Percentiles rank a stretch among this genome's conserved stretches.
phyloP scores from a whole-genome alignment of 1,140 invertebrate species.

The Eulimnadia texana region DNA sequence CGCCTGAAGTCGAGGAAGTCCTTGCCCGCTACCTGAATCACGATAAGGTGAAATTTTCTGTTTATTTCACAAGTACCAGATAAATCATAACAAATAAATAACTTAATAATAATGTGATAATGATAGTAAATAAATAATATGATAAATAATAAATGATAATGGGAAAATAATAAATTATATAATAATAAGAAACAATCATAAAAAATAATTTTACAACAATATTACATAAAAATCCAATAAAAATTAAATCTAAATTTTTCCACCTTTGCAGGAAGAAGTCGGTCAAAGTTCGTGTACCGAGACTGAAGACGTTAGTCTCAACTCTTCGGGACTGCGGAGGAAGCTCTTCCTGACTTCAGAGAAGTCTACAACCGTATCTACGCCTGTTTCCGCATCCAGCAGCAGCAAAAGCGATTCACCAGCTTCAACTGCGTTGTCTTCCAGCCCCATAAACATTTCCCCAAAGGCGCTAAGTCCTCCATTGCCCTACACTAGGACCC shows the following conservation, averaged over 20 bases:
- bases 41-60: neutral
- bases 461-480: neutral
- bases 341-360: slow-evolving; percentile 6
- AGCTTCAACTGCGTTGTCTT: neutral
- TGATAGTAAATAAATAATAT: too few species aligned
- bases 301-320: slow-evolving; percentile 6
- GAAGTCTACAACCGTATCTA: neutral
- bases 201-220: too few species aligned
- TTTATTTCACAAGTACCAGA: too few species aligned
- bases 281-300: slow-evolving; percentile 5
- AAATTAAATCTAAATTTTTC: neutral
- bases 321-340: slow-evolving; percentile 11
- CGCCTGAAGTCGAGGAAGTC: slow-evolving; percentile 13
- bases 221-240: neutral
- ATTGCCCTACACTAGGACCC: neutral
- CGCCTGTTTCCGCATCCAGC: neutral
- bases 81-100: too few species aligned
- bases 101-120: too few species aligned
- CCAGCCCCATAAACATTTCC: neutral
- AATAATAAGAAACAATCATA: too few species aligned
- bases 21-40: slow-evolving; percentile 11
- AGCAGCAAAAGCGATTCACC: neutral
- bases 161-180: too few species aligned
- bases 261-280: neutral
- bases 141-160: too few species aligned